Conservation (phyloP, 2,888 invertebrate genomes). For the Drosophila villosipedis region DNA sequence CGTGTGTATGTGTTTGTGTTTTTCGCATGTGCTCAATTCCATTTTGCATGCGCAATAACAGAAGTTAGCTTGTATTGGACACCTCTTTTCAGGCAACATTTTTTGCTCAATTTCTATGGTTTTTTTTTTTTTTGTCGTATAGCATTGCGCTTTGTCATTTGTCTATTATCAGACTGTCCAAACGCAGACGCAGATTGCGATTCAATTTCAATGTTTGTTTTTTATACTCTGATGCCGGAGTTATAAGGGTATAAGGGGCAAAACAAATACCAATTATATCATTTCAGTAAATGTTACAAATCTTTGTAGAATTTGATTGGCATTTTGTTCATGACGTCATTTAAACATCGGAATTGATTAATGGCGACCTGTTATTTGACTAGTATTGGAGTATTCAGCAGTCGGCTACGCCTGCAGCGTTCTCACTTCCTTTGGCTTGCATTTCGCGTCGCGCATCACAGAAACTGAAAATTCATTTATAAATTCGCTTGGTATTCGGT, state of each 20-base stretch:
- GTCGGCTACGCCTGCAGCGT: not conserved
- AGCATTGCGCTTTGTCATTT: conserved; percentile 37
- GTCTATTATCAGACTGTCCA: conserved; percentile 51
- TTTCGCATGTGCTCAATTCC: conserved; percentile 49
- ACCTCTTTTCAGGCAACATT: conserved; percentile 35
- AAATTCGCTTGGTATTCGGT: conserved; percentile 24
- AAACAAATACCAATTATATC: not conserved
- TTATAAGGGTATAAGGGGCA: not conserved
- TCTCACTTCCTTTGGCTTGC: conserved; percentile 10
- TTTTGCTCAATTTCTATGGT: conserved; percentile 19
- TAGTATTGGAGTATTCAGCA: not conserved
- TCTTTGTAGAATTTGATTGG: not conserved
- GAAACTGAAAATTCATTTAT: conserved; percentile 28
- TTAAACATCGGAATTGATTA: not conserved
- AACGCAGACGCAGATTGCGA: conserved; percentile 51
- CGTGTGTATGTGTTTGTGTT: conserved; percentile 6
- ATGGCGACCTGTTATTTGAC: not conserved
- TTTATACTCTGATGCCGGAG: not conserved
- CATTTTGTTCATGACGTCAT: not conserved
- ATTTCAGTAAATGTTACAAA: not conserved
- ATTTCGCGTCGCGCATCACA: conserved; percentile 6
- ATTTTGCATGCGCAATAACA: conserved; percentile 46
- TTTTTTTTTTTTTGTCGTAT: conserved; percentile 24
- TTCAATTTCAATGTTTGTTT: conserved; percentile 57
- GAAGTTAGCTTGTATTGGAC: conserved; percentile 30